Conservation (phyloP, 2,888 invertebrate genomes). For the Camptogramma bilineatum region DNA sequence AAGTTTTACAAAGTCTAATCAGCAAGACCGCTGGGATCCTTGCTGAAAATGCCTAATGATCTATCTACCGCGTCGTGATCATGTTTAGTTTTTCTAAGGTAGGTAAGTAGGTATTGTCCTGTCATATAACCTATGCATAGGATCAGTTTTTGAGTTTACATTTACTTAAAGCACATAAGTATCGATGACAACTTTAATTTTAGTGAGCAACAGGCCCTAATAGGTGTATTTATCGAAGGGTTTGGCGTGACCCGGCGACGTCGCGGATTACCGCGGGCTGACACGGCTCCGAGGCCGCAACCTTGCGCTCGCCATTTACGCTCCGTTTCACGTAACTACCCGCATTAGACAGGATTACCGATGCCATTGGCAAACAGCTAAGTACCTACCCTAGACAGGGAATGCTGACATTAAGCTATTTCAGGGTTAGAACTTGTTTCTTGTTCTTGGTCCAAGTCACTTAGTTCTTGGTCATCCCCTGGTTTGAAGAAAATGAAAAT, state of each 20-base stretch:
- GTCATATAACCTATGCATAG: no score
- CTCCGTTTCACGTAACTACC: constrained; percentile 25
- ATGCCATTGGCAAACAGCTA: constrained; percentile 20
- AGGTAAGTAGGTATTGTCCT: no score
- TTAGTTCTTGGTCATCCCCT: background rate
- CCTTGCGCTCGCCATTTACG: constrained; percentile 30
- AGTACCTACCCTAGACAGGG: background rate
- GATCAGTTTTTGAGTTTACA: no score
- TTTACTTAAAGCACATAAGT: no score
- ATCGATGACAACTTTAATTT: background rate
- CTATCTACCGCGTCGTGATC: no score
- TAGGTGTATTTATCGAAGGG: background rate
- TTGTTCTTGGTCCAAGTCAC: background rate
- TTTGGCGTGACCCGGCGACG: constrained; percentile 40
- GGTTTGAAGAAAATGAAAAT: no score
- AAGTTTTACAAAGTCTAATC: no score
- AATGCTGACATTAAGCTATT: background rate
- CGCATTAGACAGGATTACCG: constrained; percentile 22
- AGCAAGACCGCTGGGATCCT: no score
- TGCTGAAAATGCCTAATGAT: no score
- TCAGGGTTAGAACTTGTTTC: constrained; percentile 1
- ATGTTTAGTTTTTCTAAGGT: no score
- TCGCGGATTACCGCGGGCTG: constrained; percentile 51
- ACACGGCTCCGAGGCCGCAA: constrained; percentile 47
- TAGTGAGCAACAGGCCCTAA: background rate